These are phyloP conservation scores for Orthosia incerta DNA, from an alignment of 2,888 invertebrate species.

Conservation along the genomic window DNA sequence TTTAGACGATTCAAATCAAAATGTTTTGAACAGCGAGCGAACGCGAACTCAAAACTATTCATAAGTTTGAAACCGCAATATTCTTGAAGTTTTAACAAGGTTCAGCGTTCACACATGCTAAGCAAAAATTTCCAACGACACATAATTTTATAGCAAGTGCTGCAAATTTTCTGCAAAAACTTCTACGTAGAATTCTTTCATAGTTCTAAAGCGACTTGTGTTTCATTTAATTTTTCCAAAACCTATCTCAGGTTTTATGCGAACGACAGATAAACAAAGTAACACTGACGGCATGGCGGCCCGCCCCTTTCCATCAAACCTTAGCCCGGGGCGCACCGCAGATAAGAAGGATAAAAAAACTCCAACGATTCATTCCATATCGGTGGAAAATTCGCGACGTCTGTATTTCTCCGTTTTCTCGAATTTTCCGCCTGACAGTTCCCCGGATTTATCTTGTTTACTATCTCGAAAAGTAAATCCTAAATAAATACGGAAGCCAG, in stretches of 20 bases:
- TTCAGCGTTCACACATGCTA: constrained; percentile 4
- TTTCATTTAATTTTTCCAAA: not conserved
- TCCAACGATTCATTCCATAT: constrained; percentile 59
- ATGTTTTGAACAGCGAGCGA: constrained; percentile 6
- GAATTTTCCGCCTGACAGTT: constrained; percentile 51
- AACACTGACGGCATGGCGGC: constrained; percentile 14
- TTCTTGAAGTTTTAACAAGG: constrained; percentile 42
- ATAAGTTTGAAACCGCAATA: constrained; percentile 24
- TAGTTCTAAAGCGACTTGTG: not conserved
- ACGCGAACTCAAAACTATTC: constrained; percentile 22
- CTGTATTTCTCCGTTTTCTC: constrained; percentile 54
- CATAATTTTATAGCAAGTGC: not conserved
- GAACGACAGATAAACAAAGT: constrained; percentile 30
- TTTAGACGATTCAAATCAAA: constrained; percentile 8
- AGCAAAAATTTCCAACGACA: not conserved
- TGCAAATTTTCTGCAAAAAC: not conserved
- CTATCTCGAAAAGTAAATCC: constrained; percentile 59
- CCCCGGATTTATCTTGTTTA: constrained; percentile 62
- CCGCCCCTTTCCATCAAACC: constrained; percentile 44
- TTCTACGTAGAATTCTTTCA: too few species aligned
- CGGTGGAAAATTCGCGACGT: constrained; percentile 57
- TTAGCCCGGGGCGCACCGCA: constrained; percentile 33
- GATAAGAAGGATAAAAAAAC: constrained; percentile 56
- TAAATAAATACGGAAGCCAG: constrained; percentile 59
- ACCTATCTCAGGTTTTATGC: constrained; percentile 16